Percentiles rank a stretch among this genome's conserved stretches.
phyloP scores from a whole-genome alignment of 2,888 invertebrate genomes.

The Diplazon laetatorius region DNA sequence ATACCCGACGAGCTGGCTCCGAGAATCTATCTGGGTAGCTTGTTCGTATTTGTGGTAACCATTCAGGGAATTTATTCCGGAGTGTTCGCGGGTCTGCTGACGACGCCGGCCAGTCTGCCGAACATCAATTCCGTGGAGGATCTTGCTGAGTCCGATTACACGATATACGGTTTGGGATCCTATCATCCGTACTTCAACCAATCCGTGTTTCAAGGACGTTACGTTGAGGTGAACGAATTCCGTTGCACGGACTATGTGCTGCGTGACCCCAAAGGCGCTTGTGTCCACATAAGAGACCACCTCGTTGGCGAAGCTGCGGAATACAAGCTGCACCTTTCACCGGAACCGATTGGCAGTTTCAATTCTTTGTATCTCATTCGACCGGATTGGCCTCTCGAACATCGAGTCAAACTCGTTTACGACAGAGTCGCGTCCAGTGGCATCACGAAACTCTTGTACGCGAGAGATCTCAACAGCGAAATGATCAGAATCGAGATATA shows the following conservation, averaged over 20 bases:
- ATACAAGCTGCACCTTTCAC: not conserved
- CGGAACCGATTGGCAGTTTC: not conserved
- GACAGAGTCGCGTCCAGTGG: not conserved
- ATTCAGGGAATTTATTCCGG: not conserved
- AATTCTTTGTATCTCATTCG: not conserved
- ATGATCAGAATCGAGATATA: not conserved
- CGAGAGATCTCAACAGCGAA: not conserved
- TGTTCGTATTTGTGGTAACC: conserved; percentile 15
- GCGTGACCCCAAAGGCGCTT: not conserved
- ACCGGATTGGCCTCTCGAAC: conserved; percentile 6
- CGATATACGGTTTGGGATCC: not conserved
- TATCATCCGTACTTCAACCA: not conserved
- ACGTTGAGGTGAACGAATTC: not conserved
- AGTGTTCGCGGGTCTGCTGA: conserved; percentile 3
- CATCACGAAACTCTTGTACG: not conserved
- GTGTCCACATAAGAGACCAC: not conserved
- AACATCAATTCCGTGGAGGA: conserved; percentile 2
- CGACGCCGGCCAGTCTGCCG: not conserved
- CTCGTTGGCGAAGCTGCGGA: not conserved
- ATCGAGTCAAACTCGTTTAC: not conserved
- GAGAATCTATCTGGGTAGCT: conserved; percentile 5
- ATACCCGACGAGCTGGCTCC: not conserved
- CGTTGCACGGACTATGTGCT: not conserved
- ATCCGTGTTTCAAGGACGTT: not conserved
- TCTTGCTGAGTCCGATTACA: not conserved